A percentile compares a stretch with the other conserved stretches of the same genome.
phyloP scores from a whole-genome alignment of 2,888 invertebrate genomes.

The Leptura quadrifasciata region DNA sequence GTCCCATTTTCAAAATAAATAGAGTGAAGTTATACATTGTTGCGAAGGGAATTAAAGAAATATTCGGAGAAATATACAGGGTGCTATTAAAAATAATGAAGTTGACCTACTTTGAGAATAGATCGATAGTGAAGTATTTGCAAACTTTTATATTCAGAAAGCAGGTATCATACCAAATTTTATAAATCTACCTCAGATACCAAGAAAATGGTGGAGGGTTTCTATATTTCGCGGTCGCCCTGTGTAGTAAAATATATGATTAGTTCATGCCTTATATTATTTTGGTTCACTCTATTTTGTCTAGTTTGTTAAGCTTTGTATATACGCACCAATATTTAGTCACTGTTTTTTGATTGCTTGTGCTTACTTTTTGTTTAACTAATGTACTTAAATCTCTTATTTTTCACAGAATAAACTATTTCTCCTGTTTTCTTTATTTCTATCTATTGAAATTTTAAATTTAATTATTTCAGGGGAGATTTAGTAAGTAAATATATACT shows the following conservation, averaged over 20 bases:
- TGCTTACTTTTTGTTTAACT: conserved; percentile 3
- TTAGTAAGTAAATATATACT: conserved; percentile 28
- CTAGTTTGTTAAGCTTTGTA: conserved; percentile 31
- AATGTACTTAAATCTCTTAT: background rate
- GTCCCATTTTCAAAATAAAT: too few relatives aligned
- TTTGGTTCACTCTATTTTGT: conserved; percentile 7
- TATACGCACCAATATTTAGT: conserved; percentile 11
- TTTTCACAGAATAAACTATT: background rate
- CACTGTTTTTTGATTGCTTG: conserved; percentile 4
- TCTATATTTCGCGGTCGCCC: too few relatives aligned
- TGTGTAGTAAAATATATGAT: background rate
- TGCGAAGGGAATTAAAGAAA: too few relatives aligned
- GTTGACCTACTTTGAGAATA: too few relatives aligned
- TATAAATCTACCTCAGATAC: too few relatives aligned
- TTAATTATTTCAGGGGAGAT: conserved; percentile 20
- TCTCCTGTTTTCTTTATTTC: conserved; percentile 12
- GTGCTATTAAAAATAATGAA: too few relatives aligned
- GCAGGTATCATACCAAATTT: too few relatives aligned
- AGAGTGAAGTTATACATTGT: too few relatives aligned
- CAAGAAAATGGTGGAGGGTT: too few relatives aligned
- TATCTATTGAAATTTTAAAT: background rate
- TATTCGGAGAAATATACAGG: too few relatives aligned
- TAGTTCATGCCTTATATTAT: conserved; percentile 27
- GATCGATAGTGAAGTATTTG: too few relatives aligned
- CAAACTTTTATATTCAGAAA: too few relatives aligned